Percentiles rank a stretch among this genome's conserved stretches.
Conservation (phyloP, 2,888 invertebrate genomes). For the Pantelozetes paolii region DNA sequence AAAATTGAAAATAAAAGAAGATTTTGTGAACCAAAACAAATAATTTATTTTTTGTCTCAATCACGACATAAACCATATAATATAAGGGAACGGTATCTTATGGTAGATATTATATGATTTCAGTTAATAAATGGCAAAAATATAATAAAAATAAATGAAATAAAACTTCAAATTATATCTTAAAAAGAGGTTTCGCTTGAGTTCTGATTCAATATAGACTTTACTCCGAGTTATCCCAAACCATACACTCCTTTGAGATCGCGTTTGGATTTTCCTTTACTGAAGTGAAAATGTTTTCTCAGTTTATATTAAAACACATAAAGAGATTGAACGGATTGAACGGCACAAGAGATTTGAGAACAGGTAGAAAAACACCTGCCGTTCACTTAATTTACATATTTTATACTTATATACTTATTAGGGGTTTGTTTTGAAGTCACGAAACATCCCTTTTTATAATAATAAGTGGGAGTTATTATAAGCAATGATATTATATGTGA, state of each 20-base stretch:
- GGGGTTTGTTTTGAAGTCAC: conserved; percentile 1
- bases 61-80: not conserved
- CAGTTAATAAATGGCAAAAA: not conserved
- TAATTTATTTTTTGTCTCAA: not conserved
- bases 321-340: not conserved
- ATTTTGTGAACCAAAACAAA: no score
- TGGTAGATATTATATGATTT: not conserved
- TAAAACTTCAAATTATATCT: not conserved
- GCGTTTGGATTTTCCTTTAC: not conserved
- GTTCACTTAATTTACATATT: conserved; percentile 10
- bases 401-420: not conserved
- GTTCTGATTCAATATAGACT: not conserved
- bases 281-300: not conserved
- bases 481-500: not conserved
- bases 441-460: not conserved
- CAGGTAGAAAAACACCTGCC: conserved; percentile 2
- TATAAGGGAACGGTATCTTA: not conserved
- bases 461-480: not conserved
- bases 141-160: not conserved
- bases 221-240: not conserved
- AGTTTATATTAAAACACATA: not conserved
- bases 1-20: no score
- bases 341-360: not conserved
- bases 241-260: not conserved
- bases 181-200: not conserved